Percentiles rank a stretch among this genome's conserved stretches.
Evolutionary conservation across 2,888 invertebrate species (phyloP).

Genomic region (Blastobasis adustella): DNA sequence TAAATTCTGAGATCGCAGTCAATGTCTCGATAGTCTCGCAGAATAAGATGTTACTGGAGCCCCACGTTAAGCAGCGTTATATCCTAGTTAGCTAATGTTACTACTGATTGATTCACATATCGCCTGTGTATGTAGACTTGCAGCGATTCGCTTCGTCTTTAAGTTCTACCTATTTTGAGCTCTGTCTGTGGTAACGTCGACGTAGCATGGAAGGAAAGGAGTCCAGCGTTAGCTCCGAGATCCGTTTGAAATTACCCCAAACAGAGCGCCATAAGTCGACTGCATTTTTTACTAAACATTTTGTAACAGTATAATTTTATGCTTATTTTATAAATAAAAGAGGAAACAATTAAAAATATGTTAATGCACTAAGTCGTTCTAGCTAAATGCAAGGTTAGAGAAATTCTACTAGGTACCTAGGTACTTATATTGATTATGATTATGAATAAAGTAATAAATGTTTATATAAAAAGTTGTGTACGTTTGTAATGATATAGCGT

Average conservation of each 20-base stretch:
- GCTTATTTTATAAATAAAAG: constrained; percentile 9
- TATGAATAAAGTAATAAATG: constrained; percentile 49
- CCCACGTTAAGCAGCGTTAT: background rate
- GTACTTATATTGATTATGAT: constrained; percentile 30
- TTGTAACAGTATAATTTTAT: constrained; percentile 18
- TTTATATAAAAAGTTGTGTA: constrained; percentile 40
- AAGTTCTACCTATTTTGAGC: constrained; percentile 25
- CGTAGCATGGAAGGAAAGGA: no score
- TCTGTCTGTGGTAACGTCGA: background rate
- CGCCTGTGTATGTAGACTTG: constrained; percentile 22
- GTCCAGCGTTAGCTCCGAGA: no score
- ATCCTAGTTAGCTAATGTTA: constrained; percentile 14
- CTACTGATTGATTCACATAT: constrained; percentile 25
- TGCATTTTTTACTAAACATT: constrained; percentile 34
- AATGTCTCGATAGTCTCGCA: no score
- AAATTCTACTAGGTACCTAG: constrained; percentile 41
- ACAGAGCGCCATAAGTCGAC: constrained; percentile 17
- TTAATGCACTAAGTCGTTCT: constrained; percentile 46
- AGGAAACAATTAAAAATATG: constrained; percentile 20
- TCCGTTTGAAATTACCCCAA: no score
- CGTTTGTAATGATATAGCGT: constrained; percentile 47
- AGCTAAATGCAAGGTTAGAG: constrained; percentile 39
- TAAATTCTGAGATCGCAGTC: no score
- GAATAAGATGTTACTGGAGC: no score
- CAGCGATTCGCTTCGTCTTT: constrained; percentile 20